Evolutionary conservation across 1,140 invertebrate genomes (phyloP).

Genomic region (Drosophila truncata): DNA sequence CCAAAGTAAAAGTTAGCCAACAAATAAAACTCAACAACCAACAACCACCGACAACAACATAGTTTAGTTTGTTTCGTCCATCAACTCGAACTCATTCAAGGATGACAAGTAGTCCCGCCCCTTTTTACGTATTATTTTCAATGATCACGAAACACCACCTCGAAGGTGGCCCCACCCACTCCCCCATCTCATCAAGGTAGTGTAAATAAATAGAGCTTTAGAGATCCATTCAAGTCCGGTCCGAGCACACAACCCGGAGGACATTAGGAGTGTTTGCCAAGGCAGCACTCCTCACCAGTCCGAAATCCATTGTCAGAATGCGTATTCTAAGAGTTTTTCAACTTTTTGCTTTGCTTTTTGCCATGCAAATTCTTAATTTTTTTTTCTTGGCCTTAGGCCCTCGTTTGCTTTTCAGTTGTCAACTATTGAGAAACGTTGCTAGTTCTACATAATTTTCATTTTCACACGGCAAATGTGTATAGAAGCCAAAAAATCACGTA

Average conservation of each 20-base stretch:
- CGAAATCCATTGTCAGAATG: slow-evolving; percentile 30
- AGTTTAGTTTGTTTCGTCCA: slow-evolving; percentile 36
- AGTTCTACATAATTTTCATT: slow-evolving; percentile 79
- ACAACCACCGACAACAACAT: slow-evolving; percentile 12
- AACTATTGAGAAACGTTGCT: slow-evolving; percentile 76
- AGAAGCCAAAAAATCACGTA: slow-evolving; percentile 43
- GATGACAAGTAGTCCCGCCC: slow-evolving; percentile 12
- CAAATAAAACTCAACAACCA: slow-evolving; percentile 4
- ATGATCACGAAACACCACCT: slow-evolving; percentile 26
- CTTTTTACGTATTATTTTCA: slow-evolving; percentile 23
- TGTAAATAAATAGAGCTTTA: slow-evolving; percentile 49
- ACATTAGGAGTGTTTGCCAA: background rate
- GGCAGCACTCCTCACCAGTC: slow-evolving; percentile 16
- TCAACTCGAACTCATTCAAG: slow-evolving; percentile 31
- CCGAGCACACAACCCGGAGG: slow-evolving; percentile 3
- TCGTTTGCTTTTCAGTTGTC: slow-evolving; percentile 41
- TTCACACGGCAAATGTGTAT: slow-evolving; percentile 29
- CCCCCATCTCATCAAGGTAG: slow-evolving; percentile 36
- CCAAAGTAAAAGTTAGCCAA: slow-evolving; percentile 32
- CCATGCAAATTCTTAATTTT: slow-evolving; percentile 44
- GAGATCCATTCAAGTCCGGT: slow-evolving; percentile 34
- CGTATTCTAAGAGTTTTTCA: slow-evolving; percentile 20
- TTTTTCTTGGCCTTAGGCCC: slow-evolving; percentile 39
- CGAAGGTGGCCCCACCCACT: slow-evolving; percentile 14
- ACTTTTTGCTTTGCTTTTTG: slow-evolving; percentile 21